These are phyloP conservation scores for Aricia artaxerxes DNA, from an alignment of 2,888 invertebrate genomes.

Conservation along the genomic window DNA sequence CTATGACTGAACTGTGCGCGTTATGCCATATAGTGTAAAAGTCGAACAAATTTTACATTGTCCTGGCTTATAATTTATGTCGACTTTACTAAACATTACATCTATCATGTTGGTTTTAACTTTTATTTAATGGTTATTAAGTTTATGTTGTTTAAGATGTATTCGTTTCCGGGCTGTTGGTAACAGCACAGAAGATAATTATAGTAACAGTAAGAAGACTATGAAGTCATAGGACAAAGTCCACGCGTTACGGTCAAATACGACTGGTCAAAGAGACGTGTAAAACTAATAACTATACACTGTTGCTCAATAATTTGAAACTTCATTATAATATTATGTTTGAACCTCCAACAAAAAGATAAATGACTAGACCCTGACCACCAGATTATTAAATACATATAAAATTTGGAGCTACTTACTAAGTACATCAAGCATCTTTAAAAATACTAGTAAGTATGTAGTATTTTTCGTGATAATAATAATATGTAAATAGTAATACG, in stretches of 20 bases:
- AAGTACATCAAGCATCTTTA: too few species aligned
- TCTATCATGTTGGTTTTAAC: neutral
- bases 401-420: too few species aligned
- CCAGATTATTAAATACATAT: neutral
- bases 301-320: slow-evolving; percentile 1
- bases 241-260: slow-evolving; percentile 36
- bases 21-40: neutral
- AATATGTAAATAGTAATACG: too few species aligned
- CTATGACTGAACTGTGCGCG: neutral
- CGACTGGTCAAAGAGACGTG: neutral
- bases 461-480: too few species aligned
- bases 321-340: neutral
- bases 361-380: neutral
- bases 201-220: neutral
- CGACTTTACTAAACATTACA: neutral
- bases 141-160: slow-evolving; percentile 10
- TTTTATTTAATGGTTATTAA: neutral
- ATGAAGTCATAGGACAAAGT: slow-evolving; percentile 42
- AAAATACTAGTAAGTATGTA: too few species aligned
- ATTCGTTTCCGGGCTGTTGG: neutral
- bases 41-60: neutral
- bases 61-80: neutral
- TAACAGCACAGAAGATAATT: neutral
- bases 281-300: neutral
- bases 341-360: neutral